These are phyloP conservation scores for Macroglossus sobrinus DNA, from an alignment of 2,113 vertebrate species.

Conservation along the genomic window DNA sequence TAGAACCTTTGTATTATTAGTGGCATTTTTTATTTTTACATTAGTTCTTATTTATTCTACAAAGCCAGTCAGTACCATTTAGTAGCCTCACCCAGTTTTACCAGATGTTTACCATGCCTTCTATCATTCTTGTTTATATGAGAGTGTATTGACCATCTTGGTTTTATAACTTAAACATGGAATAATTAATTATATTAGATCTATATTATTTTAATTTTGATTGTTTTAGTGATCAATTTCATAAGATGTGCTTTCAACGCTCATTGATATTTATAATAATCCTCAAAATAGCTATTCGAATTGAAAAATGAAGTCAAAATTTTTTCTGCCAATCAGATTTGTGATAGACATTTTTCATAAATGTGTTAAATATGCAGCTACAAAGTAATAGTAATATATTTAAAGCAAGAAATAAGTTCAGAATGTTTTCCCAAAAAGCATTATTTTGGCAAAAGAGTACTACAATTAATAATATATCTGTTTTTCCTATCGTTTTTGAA, in stretches of 20 bases:
- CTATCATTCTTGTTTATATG: neutral
- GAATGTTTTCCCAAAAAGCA: neutral
- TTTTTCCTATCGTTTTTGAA: conserved; percentile 33
- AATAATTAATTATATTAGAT: neutral
- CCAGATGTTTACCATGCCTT: neutral
- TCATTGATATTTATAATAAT: neutral
- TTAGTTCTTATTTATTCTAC: neutral
- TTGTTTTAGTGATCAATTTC: neutral
- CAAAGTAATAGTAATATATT: neutral
- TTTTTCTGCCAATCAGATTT: neutral
- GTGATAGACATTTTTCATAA: neutral
- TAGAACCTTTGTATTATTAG: neutral
- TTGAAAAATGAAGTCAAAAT: neutral
- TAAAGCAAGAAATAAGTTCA: conserved; percentile 15
- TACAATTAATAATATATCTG: neutral
- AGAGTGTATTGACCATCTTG: neutral
- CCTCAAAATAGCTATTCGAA: neutral
- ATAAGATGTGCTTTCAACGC: neutral
- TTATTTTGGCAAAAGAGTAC: conserved; percentile 26
- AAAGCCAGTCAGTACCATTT: neutral
- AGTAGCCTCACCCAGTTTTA: neutral
- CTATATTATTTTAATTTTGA: neutral
- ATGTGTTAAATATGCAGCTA: neutral
- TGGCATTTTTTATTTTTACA: neutral
- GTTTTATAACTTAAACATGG: neutral